Conservation (phyloP, 2,113 vertebrate genomes). For the Upupa epops region DNA sequence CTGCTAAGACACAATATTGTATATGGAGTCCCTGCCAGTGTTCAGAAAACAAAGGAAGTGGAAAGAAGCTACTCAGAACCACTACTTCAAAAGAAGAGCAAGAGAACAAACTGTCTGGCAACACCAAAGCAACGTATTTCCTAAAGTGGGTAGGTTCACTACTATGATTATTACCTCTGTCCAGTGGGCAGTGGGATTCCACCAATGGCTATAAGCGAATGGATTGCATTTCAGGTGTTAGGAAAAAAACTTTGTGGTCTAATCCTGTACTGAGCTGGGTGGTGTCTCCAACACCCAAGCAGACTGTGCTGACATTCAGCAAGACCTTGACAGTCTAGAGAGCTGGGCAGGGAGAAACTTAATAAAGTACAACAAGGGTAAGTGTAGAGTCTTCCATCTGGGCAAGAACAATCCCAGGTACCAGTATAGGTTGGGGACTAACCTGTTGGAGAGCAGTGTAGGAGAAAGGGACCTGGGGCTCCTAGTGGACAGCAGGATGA, state of each 20-base stretch:
- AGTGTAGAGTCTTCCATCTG: too few relatives aligned
- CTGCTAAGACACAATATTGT: neutral
- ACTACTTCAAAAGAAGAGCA: neutral
- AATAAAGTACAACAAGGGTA: too few relatives aligned
- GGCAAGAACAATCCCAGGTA: too few relatives aligned
- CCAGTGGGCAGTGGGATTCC: neutral
- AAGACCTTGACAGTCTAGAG: too few relatives aligned
- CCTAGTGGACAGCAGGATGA: too few relatives aligned
- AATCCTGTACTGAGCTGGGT: neutral
- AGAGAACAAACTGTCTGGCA: neutral
- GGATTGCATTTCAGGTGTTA: neutral
- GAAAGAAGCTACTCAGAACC: neutral
- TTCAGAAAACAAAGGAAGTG: slow-evolving; percentile 2
- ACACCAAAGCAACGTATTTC: neutral
- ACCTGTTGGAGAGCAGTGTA: too few relatives aligned
- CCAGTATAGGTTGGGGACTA: too few relatives aligned
- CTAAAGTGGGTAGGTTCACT: neutral
- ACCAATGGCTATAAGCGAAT: neutral
- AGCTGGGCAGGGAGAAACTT: too few relatives aligned
- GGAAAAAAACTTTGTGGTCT: neutral
- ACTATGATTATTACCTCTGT: neutral
- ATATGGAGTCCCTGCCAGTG: neutral
- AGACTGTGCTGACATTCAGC: too few relatives aligned
- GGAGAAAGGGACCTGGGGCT: too few relatives aligned
- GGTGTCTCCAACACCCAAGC: too few relatives aligned